phyloP scores from a whole-genome alignment of 1,140 invertebrate genomes.

The Venustaconcha ellipsiformis region DNA sequence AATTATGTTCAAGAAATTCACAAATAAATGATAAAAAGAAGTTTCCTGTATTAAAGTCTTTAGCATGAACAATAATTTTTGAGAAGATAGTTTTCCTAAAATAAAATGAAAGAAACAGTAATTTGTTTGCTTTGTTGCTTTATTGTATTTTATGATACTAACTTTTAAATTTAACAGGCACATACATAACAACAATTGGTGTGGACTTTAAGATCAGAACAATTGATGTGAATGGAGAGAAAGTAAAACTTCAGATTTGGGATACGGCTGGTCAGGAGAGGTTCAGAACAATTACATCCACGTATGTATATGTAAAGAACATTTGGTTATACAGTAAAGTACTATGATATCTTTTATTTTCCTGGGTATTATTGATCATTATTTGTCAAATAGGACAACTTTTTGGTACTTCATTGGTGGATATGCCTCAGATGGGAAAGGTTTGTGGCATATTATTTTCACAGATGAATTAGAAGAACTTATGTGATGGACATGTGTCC shows the following conservation, averaged over 20 bases:
- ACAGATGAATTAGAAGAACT: no score
- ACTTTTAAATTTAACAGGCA: constrained; percentile 71
- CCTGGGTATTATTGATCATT: no score
- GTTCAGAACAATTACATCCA: constrained; percentile 95
- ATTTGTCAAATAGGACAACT: no score
- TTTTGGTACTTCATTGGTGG: no score
- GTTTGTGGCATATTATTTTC: no score
- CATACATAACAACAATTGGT: constrained; percentile 99
- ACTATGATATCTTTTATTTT: no score
- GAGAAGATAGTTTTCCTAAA: neutral
- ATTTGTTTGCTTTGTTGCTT: neutral
- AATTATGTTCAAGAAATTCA: neutral
- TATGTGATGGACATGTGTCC: no score
- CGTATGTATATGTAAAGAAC: constrained; percentile 70
- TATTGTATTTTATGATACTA: neutral
- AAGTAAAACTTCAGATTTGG: constrained; percentile 99
- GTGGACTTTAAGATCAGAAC: constrained; percentile 99
- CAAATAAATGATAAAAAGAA: neutral
- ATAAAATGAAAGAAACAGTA: no score
- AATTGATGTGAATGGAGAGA: constrained; percentile 92
- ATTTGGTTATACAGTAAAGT: no score
- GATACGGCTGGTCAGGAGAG: constrained; percentile 88
- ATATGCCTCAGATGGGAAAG: no score
- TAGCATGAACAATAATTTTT: neutral
- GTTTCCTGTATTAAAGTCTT: neutral